Evolutionary conservation across 2,888 invertebrate genomes (phyloP), one percentile per base, ranked within the genome.

Genomic region (Mythimna ferrago): DNA sequence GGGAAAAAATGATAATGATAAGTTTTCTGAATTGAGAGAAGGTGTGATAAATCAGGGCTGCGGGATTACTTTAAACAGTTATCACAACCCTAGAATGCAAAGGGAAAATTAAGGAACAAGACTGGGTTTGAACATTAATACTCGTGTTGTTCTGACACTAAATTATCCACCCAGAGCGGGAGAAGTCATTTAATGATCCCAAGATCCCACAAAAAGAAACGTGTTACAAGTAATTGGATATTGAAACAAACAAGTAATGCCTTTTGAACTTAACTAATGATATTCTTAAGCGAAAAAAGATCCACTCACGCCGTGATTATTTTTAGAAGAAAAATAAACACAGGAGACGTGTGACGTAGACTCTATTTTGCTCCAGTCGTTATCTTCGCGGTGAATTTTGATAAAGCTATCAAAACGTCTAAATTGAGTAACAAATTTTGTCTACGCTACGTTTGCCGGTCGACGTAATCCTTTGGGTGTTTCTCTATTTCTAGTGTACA

Each of bases 341-440:
- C 44, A 60, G 51, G n/a, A 32, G 21, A 57, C 10, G 56, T 58
- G 11, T 81, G 66, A 63, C 38, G 64, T 70, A 21, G 56, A 19
- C 38, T 32, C 0, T 76, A 64, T 67, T 71, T 66, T 67, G 53
- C n/a, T 21, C 19, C 21, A 56, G 32, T 11, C 21, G 66, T 38
- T 38, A 57, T 73, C 58, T 66, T 66, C 51, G 32, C n/a, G 19
- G 35, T 32, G 48, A 56, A 56, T 71, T 81, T 77, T 71, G 53
- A 62, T n/a, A 58, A 70, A 71, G 71, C 61, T 60, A 71, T 61
- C 61, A 67, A 71, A 65, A 11, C 19, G 57, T 65, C 57, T 77
- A 58, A 68, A 80, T 82, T 72, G 73, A 62, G 82, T 60, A 38
- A 78, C 32, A 56, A 78, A 67, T 62, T 58, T 26, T 57, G 54